Percentiles rank a stretch among this genome's conserved stretches.
phyloP scores from a whole-genome alignment of 2,113 vertebrate genomes.

The Gymnorhina tibicen region DNA sequence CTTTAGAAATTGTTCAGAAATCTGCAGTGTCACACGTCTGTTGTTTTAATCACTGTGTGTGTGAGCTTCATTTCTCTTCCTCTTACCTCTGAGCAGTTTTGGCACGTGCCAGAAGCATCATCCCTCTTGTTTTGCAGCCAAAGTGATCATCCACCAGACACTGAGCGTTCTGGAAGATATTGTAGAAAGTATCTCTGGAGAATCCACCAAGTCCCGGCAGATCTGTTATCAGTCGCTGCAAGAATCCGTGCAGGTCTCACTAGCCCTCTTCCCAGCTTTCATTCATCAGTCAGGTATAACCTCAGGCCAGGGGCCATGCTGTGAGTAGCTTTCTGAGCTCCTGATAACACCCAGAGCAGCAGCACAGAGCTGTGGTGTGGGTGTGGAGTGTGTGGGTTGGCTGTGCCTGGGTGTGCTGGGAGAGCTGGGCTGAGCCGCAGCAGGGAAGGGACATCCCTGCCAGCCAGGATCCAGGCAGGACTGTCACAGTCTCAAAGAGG shows the following conservation, averaged over 20 bases:
- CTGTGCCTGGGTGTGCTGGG: background rate
- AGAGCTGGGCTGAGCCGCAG: background rate
- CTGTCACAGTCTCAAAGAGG: background rate
- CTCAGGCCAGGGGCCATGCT: slow-evolving; percentile 33
- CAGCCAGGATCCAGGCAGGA: background rate
- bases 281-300: slow-evolving; percentile 95
- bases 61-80: background rate
- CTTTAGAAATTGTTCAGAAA: background rate
- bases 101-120: background rate
- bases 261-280: slow-evolving; percentile 93
- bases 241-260: slow-evolving; percentile 95
- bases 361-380: background rate
- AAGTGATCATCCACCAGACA: slow-evolving; percentile 89
- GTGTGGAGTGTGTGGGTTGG: background rate
- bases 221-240: slow-evolving; percentile 98
- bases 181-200: slow-evolving; percentile 91
- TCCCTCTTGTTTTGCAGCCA: slow-evolving; percentile 77
- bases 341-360: background rate
- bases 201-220: slow-evolving; percentile 96
- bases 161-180: slow-evolving; percentile 90
- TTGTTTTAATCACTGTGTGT: background rate
- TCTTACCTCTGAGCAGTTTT: background rate
- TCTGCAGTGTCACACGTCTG: rapidly evolving
- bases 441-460: background rate
- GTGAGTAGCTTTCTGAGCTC: background rate